These are phyloP conservation scores for Helicoverpa armigera DNA, from an alignment of 1,140 invertebrate genomes.

Conservation along the genomic window DNA sequence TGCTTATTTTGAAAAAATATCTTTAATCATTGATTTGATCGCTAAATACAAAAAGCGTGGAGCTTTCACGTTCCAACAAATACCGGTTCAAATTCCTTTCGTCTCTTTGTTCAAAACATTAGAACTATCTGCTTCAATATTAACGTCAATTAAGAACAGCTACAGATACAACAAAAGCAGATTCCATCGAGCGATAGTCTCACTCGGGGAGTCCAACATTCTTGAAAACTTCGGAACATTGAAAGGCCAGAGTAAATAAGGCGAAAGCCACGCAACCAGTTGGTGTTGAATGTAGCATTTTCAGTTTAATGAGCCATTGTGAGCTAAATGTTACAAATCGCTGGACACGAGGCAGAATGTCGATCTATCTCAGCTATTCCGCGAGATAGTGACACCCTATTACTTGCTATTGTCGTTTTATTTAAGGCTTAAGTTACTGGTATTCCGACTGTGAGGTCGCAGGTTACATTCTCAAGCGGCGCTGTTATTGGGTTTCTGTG, in stretches of 20 bases:
- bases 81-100: neutral
- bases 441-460: neutral
- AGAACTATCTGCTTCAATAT: slow-evolving; percentile 29
- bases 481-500: neutral
- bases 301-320: slow-evolving; percentile 68
- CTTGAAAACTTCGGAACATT: slow-evolving; percentile 48
- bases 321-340: slow-evolving; percentile 60
- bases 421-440: neutral
- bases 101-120: slow-evolving; percentile 21
- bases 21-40: too few species aligned
- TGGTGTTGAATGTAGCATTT: slow-evolving; percentile 43
- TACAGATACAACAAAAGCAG: slow-evolving; percentile 34
- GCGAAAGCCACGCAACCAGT: slow-evolving; percentile 48
- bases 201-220: slow-evolving; percentile 17
- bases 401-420: neutral
- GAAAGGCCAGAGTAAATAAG: slow-evolving; percentile 30
- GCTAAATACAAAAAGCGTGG: neutral
- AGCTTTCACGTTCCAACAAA: neutral
- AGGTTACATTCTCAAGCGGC: neutral
- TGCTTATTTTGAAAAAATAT: too few species aligned
- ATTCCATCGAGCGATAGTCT: slow-evolving; percentile 24
- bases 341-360: slow-evolving; percentile 50
- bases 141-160: slow-evolving; percentile 38
- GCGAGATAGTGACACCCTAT: neutral
- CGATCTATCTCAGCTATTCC: neutral